Conservation (phyloP, 2,797 vertebrate species). For the Cuculus canorus region DNA sequence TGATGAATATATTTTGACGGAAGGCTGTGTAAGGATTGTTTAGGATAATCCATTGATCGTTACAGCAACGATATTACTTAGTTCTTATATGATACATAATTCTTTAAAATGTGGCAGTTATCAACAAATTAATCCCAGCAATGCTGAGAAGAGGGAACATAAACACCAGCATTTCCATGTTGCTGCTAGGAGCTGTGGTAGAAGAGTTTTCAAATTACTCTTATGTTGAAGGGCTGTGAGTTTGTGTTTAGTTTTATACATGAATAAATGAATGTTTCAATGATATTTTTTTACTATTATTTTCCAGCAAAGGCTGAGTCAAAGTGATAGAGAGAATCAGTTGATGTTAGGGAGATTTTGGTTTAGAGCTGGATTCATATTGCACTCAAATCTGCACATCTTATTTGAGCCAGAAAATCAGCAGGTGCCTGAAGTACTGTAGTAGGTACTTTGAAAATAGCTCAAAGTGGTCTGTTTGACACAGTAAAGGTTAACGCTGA, state of each 20-base stretch:
- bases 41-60: background rate
- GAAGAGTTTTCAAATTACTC: background rate
- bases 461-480: background rate
- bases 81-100: background rate
- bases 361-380: background rate
- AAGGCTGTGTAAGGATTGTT: background rate
- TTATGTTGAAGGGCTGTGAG: background rate
- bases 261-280: background rate
- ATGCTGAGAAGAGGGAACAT: background rate
- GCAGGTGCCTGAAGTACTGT: background rate
- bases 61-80: background rate
- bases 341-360: background rate
- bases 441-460: background rate
- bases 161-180: background rate
- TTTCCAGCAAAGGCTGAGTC: background rate
- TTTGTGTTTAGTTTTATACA: background rate
- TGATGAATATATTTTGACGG: background rate
- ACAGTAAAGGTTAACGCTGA: background rate
- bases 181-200: background rate
- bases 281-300: background rate
- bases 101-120: background rate
- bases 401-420: background rate
- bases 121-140: background rate
- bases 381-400: background rate
- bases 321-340: background rate